Base-by-base conservation (phyloP, 2,797 vertebrate genomes). In the Etheostoma perlongum region DNA sequence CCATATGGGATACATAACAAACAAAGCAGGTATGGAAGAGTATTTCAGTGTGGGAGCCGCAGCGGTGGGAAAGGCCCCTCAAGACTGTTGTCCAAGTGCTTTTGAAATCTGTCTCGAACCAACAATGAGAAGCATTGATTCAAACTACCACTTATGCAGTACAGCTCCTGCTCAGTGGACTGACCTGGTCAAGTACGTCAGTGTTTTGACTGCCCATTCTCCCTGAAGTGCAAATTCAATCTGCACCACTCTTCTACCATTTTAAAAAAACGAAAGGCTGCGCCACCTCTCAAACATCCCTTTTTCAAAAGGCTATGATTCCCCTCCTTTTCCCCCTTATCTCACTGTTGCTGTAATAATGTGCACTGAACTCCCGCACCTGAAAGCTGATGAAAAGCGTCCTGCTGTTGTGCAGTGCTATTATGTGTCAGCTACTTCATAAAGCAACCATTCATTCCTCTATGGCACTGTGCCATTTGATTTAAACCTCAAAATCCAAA, bases 121-220 rank as follows among this genome's bases (percentile, higher is more conserved):
- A 85, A 94, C 93, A 95, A 94, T 92, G 91, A 87, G 49, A 51
- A 64, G 83, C 91, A 91, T 93, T 94, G 91, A 94, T 93, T 85
- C 83, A 77, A 77, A 80, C 70, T 30, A 62, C 67, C 81, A 80
- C 91, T 90, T 87, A 62, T 74, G 62, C 80, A 77, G 77, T 57
- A 49, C 72, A 67, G 48, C 86, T 80, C 67, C 72, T 84, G 69
- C 82, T 76, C 72, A 67, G 78, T 54, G 71, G 72, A 63, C 84
- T 72, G 59, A 89, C 85, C 86, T 87, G 91, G 88, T 94, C 91
- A 93, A 95, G 93, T 93, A 79, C 79, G 58, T 89, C 89, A 83
- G 76, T 93, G 91, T 94, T 95, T 93, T 91, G 86, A 90, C 88
- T 85, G 89, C 74, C 75, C 53, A 76, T 93, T 93, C 83, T 93